Evolutionary conservation across 37 sponge, comb jelly and placozoan species (phyloP), one percentile per base, ranked within the genome.

Genomic region (Mnemiopsis leidyi): DNA sequence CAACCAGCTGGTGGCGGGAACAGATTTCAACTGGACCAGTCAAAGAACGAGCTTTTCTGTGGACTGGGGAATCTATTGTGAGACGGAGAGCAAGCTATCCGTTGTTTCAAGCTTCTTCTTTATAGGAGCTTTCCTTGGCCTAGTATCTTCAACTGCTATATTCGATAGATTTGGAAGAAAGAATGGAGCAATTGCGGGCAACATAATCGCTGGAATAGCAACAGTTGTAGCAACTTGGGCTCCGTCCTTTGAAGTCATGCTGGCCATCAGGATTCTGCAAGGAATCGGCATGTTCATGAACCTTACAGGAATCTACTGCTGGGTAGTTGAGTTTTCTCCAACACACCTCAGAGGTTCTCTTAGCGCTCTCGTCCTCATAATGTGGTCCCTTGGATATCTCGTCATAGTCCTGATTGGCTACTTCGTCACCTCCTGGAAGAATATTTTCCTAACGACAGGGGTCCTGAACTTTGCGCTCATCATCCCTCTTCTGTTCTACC

Each of bases 21-120:
- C 23, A 29, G 82, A 79, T 36, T 79, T 79, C 82, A 79, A 79
- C 82, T 79, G 82, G 82, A 79, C 82, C 1, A 33, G 30, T 79
- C 21, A 20, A 20, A 33, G 36, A 35, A 33, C 36, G 23, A 36
- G 37, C 37, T 79, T 79, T 79, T 23, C 36, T 20, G 34, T 79
- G 35, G 82, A 79, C 36, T 79, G 82, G 82, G 82, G 82, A 1
- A 36, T 79, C 29, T 79, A 79, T 36, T 79, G 82, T 33, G 33
- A 30, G 23, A 5, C 20, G 7, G 82, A 79, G 20, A 16, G 23
- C 36, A 79, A 79, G 82, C 82, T 36, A 9, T 33, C 36, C 2
- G 36, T 79, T 34, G 36, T 33, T 2, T 36, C 23, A 34, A 79
- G 82, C 29, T 33, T 79, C 82, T 79, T 79, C 36, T 79, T 33